Percentiles rank a stretch among this genome's conserved stretches.
These are phyloP conservation scores for Trileptium ribeirensis DNA, from an alignment of 2,888 invertebrate genomes.

Conservation along the genomic window DNA sequence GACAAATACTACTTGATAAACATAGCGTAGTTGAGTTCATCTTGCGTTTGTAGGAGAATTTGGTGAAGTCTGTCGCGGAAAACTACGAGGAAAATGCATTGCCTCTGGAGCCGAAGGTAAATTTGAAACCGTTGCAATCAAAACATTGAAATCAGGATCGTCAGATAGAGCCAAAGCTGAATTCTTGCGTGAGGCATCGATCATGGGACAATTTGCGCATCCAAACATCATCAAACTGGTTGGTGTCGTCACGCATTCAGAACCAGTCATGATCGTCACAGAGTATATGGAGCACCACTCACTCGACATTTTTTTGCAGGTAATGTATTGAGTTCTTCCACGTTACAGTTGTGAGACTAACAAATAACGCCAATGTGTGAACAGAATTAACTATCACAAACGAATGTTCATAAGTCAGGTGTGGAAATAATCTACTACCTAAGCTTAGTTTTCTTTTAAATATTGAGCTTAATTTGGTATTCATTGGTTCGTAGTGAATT, in stretches of 20 bases:
- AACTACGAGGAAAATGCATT: too few relatives aligned
- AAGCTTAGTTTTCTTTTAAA: too few relatives aligned
- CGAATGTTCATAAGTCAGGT: too few relatives aligned
- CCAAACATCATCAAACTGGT: constrained; percentile 94
- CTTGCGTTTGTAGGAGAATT: constrained; percentile 75
- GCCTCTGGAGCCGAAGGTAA: neutral
- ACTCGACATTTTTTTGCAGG: constrained; percentile 76
- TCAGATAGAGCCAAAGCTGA: constrained; percentile 93
- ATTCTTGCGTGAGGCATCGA: constrained; percentile 95
- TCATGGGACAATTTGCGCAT: constrained; percentile 99
- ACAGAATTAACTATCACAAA: too few relatives aligned
- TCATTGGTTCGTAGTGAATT: too few relatives aligned
- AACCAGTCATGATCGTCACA: constrained; percentile 87
- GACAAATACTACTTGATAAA: too few relatives aligned
- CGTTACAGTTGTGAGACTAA: too few relatives aligned
- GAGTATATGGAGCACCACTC: constrained; percentile 99
- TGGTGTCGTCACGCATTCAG: constrained; percentile 46
- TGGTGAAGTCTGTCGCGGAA: constrained; percentile 88
- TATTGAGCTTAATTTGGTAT: too few relatives aligned
- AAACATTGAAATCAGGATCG: constrained; percentile 75
- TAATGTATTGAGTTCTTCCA: too few relatives aligned
- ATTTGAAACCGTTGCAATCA: constrained; percentile 84
- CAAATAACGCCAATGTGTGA: too few relatives aligned
- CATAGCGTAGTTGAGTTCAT: too few relatives aligned
- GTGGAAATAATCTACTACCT: too few relatives aligned